These are phyloP conservation scores for Zelostemma sp. DNA, from an alignment of 1,140 invertebrate species.

Conservation along the genomic window DNA sequence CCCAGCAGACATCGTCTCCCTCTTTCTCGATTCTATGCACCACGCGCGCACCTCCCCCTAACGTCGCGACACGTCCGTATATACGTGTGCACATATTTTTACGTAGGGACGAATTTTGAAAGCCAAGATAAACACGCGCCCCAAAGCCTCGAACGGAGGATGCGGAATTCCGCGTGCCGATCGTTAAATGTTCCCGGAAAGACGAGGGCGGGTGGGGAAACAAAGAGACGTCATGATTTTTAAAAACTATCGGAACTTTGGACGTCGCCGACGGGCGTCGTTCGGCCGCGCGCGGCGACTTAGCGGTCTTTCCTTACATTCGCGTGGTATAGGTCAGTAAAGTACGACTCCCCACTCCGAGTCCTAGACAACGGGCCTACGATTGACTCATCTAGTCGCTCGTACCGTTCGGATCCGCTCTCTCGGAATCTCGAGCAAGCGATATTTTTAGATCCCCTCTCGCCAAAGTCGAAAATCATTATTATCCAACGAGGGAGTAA, in stretches of 20 bases:
- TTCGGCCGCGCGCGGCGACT: conserved; percentile 19
- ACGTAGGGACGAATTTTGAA: no score
- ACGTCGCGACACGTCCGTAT: conserved; percentile 14
- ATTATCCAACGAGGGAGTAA: no score
- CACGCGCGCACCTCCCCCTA: conserved; percentile 3
- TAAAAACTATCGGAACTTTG: conserved; percentile 8
- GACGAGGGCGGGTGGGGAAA: conserved; percentile 25
- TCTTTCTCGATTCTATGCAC: conserved; percentile 28
- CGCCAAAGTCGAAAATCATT: no score
- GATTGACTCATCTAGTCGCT: conserved; percentile 68
- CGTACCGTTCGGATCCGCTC: conserved; percentile 54
- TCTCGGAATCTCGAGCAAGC: conserved; percentile 31
- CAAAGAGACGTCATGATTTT: conserved; percentile 41
- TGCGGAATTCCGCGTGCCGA: conserved; percentile 45
- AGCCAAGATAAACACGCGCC: no score
- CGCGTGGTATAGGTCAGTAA: conserved; percentile 68
- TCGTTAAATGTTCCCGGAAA: conserved; percentile 28
- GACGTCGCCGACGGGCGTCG: no score
- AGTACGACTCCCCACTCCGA: conserved; percentile 53
- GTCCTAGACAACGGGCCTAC: conserved; percentile 67
- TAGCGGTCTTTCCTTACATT: conserved; percentile 42
- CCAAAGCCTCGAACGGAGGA: no score
- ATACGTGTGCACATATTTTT: conserved; percentile 21
- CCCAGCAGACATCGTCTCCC: conserved; percentile 44
- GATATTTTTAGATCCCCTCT: conserved; percentile 37